phyloP scores from a whole-genome alignment of 35 echinoderm and acorn worm species.

The Apostichopus parvimensis region DNA sequence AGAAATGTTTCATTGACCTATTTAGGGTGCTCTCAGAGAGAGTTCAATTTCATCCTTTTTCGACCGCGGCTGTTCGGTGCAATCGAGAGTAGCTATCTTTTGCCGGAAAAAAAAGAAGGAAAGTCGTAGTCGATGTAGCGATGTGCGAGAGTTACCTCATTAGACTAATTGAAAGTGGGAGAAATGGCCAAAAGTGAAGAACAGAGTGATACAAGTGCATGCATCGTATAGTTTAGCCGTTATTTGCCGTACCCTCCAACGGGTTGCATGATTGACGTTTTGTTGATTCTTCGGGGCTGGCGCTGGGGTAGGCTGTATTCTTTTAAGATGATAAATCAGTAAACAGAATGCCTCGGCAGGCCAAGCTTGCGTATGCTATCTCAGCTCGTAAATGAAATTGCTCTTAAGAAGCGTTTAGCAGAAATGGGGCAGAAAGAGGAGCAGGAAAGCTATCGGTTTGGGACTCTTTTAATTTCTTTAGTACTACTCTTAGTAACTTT shows the following conservation, averaged over 20 bases:
- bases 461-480: too few relatives aligned
- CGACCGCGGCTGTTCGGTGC: neutral
- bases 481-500: too few relatives aligned
- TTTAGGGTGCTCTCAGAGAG: neutral
- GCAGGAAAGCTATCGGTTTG: too few relatives aligned
- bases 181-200: slow-evolving; percentile 11
- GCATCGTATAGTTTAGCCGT: neutral
- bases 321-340: slow-evolving; percentile 27
- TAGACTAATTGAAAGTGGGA: slow-evolving; percentile 45
- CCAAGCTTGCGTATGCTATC: neutral
- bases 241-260: neutral
- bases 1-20: neutral
- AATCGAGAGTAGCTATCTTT: too few relatives aligned
- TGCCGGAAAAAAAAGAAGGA: too few relatives aligned
- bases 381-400: slow-evolving; percentile 2
- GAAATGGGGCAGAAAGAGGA: slow-evolving; percentile 2
- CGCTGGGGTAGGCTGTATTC: neutral
- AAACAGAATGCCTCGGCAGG: slow-evolving; percentile 20
- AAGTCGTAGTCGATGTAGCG: neutral
- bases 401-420: neutral
- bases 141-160: slow-evolving; percentile 24
- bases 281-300: slow-evolving; percentile 36
- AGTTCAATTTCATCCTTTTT: slow-evolving; percentile 5
- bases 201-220: slow-evolving; percentile 12
- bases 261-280: slow-evolving; percentile 35